Evolutionary conservation across 2,113 vertebrate species (phyloP).

Genomic region (Serilophus lunatus): DNA sequence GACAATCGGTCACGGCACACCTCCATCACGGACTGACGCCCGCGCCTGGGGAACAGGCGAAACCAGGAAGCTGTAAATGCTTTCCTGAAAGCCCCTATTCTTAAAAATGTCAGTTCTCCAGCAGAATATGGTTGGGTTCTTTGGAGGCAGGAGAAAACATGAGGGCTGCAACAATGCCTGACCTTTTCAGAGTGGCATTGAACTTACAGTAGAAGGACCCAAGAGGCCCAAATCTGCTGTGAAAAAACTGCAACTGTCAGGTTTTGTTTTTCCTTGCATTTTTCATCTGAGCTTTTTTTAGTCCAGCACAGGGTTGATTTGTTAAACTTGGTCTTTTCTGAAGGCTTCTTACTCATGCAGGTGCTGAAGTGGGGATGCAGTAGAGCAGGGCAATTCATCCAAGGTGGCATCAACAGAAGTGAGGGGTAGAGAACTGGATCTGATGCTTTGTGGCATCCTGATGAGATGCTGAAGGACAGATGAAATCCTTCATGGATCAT

Average conservation of each 20-base stretch:
- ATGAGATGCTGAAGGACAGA: neutral
- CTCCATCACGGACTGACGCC: fast-evolving
- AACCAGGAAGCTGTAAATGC: conserved; percentile 53
- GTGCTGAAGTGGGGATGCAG: neutral
- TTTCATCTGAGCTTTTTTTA: conserved; percentile 41
- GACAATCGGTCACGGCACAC: neutral
- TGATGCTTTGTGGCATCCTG: neutral
- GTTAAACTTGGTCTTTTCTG: neutral
- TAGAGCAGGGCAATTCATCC: neutral
- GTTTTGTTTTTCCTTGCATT: conserved; percentile 8
- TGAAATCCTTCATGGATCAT: neutral
- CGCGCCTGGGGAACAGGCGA: neutral
- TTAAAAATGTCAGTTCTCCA: conserved; percentile 7
- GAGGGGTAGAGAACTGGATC: neutral
- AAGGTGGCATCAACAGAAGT: neutral
- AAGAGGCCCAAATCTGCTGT: conserved; percentile 25
- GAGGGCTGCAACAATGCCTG: conserved; percentile 40
- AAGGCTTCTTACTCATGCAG: neutral
- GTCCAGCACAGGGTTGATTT: neutral
- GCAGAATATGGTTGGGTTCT: neutral
- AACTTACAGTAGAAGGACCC: conserved; percentile 52
- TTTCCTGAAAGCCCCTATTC: conserved; percentile 32
- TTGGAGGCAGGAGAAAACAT: conserved; percentile 15
- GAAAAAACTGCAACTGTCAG: conserved; percentile 46
- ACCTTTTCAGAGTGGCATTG: conserved; percentile 37